Conservation (phyloP, 1,140 invertebrate species). For the Notospermus geniculatus region DNA sequence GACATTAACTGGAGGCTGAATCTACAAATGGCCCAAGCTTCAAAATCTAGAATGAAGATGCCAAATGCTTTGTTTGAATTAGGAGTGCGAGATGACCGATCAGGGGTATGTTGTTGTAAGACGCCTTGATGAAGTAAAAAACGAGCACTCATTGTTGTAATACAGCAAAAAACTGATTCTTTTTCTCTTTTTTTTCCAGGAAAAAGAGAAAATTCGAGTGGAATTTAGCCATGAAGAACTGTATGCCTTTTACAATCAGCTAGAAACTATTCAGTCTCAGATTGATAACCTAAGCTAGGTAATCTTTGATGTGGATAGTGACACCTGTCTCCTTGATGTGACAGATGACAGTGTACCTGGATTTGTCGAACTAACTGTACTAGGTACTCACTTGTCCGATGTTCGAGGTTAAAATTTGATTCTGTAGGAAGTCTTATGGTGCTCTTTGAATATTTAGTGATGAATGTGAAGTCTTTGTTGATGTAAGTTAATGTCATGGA, state of each 20-base stretch:
- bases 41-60: conserved; percentile 43
- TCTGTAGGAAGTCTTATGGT: too few relatives aligned
- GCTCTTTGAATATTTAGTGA: too few relatives aligned
- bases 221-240: conserved; percentile 50
- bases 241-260: conserved; percentile 47
- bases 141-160: not conserved
- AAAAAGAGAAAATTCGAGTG: conserved; percentile 39
- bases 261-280: conserved; percentile 39
- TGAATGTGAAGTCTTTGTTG: too few relatives aligned
- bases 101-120: conserved; percentile 24
- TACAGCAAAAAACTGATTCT: not conserved
- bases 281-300: conserved; percentile 22
- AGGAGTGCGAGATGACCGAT: conserved; percentile 32
- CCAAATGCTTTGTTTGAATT: conserved; percentile 52
- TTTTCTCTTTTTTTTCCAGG: conserved; percentile 21
- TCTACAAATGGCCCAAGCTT: conserved; percentile 48
- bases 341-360: too few relatives aligned
- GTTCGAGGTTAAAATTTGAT: too few relatives aligned
- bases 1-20: conserved; percentile 49
- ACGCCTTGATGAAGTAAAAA: conserved; percentile 3
- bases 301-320: too few relatives aligned
- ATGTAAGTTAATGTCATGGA: too few relatives aligned
- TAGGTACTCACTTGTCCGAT: too few relatives aligned
- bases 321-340: too few relatives aligned
- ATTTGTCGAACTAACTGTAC: too few relatives aligned